These are phyloP conservation scores for Tethea ocularis DNA, from an alignment of 2,888 invertebrate species.

Conservation along the genomic window DNA sequence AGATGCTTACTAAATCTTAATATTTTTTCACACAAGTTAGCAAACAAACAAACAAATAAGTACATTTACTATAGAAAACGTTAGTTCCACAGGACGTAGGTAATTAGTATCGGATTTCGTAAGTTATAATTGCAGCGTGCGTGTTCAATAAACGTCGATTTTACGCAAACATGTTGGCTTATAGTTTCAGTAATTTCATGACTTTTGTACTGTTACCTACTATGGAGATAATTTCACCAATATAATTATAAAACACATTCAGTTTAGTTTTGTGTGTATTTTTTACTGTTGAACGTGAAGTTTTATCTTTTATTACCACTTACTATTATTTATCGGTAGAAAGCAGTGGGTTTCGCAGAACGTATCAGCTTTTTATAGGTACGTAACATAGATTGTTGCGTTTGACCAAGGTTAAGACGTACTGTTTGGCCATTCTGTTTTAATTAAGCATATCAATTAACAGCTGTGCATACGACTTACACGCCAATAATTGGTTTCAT, in stretches of 20 bases:
- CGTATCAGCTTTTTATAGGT: conserved; percentile 2
- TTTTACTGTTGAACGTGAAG: conserved; percentile 6
- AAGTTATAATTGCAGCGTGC: conserved; percentile 44
- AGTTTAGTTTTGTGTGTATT: background rate
- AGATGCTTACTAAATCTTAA: background rate
- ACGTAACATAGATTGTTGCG: conserved; percentile 10
- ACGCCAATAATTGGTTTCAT: conserved; percentile 37
- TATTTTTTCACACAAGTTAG: background rate
- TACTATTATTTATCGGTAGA: conserved; percentile 1
- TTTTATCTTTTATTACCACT: conserved; percentile 11
- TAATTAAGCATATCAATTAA: conserved; percentile 57
- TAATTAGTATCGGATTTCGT: conserved; percentile 51
- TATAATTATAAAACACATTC: background rate
- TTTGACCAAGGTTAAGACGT: conserved; percentile 33
- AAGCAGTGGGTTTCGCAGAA: conserved; percentile 3
- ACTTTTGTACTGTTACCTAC: conserved; percentile 2
- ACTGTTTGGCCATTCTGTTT: conserved; percentile 37
- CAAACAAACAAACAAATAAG: conserved; percentile 1
- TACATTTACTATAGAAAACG: conserved; percentile 25
- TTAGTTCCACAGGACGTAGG: conserved; percentile 35
- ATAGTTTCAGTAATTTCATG: conserved; percentile 5
- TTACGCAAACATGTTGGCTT: conserved; percentile 16
- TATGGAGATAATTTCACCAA: background rate
- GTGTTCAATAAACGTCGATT: conserved; percentile 48
- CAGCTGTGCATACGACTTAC: conserved; percentile 44